Evolutionary conservation across 2,888 invertebrate species (phyloP), one percentile per base, ranked within the genome.

Genomic region (Leptodirus hochenwartii): DNA sequence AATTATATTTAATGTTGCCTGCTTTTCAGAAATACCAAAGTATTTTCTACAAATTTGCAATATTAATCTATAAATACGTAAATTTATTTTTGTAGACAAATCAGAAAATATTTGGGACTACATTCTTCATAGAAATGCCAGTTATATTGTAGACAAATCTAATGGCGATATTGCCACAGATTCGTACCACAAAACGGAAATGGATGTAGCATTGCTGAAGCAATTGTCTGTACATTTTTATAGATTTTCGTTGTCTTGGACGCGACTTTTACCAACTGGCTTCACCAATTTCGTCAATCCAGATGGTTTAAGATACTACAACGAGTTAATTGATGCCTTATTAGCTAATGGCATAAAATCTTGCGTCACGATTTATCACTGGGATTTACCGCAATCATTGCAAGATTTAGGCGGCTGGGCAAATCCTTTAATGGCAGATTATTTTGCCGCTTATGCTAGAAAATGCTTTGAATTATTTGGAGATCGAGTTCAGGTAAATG

Each of bases 401-500:
- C 62, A 68, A 54, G 62, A 66, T 25, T 46, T 68, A 3, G 71
- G 71, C 0, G 72, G 71, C 0, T 71, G 69, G 69, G 59, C 64
- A 51, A 39, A 54, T 59, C 9, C 59, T 47, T 36, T 61, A 6
- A 59, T 69, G 27, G 62, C 61, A 0, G 62, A 66, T 20, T 68
- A 66, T 47, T 76, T 69, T 43, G 58, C 54, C 9, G 64, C 67
- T 38, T 73, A 68, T 33, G 69, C 72, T 0, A 54, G 55, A 41
- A 53, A 72, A 17, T 50, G 61, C 5, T 53, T 52, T 32, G 36
- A 34, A 35, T 37, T 34, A 13, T 53, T 50, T 35, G 51, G 49
- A 1, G 43, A 47, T 27, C 36, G 48, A 28, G 58, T 59, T 4
- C 55, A 61, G n/a, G n/a, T n/a, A n/a, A n/a, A n/a, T n/a, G n/a